Base-by-base conservation (phyloP, 2,113 vertebrate species). In the Cepphus grylle region DNA sequence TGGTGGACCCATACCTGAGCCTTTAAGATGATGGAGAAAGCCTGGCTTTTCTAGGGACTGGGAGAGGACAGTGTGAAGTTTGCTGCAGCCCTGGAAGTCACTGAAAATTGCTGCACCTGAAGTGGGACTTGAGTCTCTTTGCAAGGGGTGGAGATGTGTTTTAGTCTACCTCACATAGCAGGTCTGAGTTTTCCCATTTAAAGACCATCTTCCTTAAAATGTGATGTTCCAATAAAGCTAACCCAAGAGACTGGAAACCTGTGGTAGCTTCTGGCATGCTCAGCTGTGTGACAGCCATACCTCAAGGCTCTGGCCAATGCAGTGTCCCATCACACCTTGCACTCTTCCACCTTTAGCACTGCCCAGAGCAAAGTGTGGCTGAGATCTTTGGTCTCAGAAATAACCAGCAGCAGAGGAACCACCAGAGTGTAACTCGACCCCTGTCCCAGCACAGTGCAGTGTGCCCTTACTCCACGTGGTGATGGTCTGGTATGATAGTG, bases 11-110 rank as follows among this genome's bases (percentile, higher is more conserved):
- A 30, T 2, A 22, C 2, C 7, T 43, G 13, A 79, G 43, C 4
- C 25, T 93, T 45, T 50, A 79, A 50, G 53, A 36, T 40, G 23
- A 18, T 9, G 18, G 27, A 47, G 12, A 80, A 90, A 90, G 50
- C 2, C 6, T 76, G 32, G 2, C 14, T 66, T 18, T 79, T 52
- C 20, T 52, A 56, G 21, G 12, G 4, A 32, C 45, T 0, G 1
- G 7, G 12, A 69, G 23, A 82, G 8, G 11, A 82, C 34, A 43
- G 21, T 2, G 13, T 56, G 38, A 62, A 77, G 12, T 73, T n/a
- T 9, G 6, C 34, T 74, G 45, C 36, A 70, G n/a, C 7, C 18
- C 23, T 52, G 43, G 34, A 90, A 47, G 16, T 7, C 20, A 12
- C 56, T n/a, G 47, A 40, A 86, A 82, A 62, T 20, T 77, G 18